phyloP scores from a whole-genome alignment of 1,140 invertebrate genomes.

The Ylistrum balloti region DNA sequence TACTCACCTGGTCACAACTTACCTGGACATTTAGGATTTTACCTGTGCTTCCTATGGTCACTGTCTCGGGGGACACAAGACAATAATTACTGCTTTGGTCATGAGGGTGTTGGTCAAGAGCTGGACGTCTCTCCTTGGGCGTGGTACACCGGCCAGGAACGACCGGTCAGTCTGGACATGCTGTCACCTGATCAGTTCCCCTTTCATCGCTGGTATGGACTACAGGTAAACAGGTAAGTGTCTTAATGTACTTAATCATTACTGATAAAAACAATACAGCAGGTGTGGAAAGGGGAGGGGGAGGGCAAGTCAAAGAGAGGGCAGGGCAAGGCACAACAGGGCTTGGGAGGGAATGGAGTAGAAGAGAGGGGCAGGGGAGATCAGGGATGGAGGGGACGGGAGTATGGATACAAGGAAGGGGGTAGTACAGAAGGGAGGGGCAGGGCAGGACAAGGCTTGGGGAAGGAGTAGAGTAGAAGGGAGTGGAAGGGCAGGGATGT shows the following conservation, averaged over 20 bases:
- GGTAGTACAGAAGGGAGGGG: no score
- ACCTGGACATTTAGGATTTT: conserved; percentile 15
- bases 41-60: neutral
- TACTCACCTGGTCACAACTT: neutral
- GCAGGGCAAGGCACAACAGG: neutral
- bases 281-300: no score
- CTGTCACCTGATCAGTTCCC: neutral
- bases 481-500: no score
- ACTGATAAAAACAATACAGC: neutral
- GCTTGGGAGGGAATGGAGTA: neutral
- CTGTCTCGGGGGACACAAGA: neutral
- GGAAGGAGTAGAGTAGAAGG: no score
- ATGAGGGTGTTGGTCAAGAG: conserved; percentile 26
- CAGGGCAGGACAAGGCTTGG: no score
- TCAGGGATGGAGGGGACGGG: no score
- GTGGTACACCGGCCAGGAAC: conserved; percentile 8
- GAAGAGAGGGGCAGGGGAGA: neutral
- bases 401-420: no score
- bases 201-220: neutral
- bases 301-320: no score
- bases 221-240: conserved; percentile 16
- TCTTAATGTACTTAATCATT: neutral
- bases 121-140: conserved; percentile 16
- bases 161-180: conserved; percentile 1
- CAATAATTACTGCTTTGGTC: conserved; percentile 38